A percentile compares a stretch with the other conserved stretches of the same genome.
Conservation (phyloP, 1,140 invertebrate genomes). For the Drosophila mojavensis region DNA sequence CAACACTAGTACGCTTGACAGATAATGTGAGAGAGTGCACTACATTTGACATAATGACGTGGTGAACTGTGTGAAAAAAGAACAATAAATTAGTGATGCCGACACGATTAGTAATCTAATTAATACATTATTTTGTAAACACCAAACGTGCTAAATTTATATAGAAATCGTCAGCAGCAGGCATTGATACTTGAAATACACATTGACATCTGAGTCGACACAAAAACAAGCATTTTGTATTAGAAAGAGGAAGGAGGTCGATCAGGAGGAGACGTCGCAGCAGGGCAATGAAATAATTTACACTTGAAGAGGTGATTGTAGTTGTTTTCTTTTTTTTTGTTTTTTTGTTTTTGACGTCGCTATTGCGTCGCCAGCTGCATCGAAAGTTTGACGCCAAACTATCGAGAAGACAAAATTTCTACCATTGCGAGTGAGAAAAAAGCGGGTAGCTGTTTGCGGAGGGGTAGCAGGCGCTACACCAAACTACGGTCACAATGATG, state of each 20-base stretch:
- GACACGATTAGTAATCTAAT: conserved; percentile 69
- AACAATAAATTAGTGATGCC: conserved; percentile 72
- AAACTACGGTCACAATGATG: conserved; percentile 66
- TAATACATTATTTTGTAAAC: conserved; percentile 36
- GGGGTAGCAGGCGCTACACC: conserved; percentile 21
- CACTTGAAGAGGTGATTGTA: conserved; percentile 32
- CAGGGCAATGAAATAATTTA: conserved; percentile 70
- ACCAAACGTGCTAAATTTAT: conserved; percentile 8
- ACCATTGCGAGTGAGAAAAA: conserved; percentile 11
- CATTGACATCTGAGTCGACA: conserved; percentile 15
- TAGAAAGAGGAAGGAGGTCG: conserved; percentile 43
- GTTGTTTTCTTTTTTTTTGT: conserved; percentile 5
- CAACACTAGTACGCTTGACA: conserved; percentile 29
- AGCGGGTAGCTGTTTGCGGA: conserved; percentile 1
- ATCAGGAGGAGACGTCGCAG: conserved; percentile 40
- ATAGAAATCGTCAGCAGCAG: background rate
- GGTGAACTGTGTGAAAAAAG: conserved; percentile 75
- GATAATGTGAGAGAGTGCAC: conserved; percentile 25
- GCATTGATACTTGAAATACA: conserved; percentile 19
- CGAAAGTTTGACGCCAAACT: conserved; percentile 1
- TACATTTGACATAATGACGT: conserved; percentile 65
- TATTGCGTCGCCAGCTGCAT: background rate
- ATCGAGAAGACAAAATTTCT: background rate
- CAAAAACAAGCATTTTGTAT: conserved; percentile 31
- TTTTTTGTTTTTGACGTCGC: conserved; percentile 27